Evolutionary conservation across 1,140 invertebrate species (phyloP).

Genomic region (Drosophila leontia): DNA sequence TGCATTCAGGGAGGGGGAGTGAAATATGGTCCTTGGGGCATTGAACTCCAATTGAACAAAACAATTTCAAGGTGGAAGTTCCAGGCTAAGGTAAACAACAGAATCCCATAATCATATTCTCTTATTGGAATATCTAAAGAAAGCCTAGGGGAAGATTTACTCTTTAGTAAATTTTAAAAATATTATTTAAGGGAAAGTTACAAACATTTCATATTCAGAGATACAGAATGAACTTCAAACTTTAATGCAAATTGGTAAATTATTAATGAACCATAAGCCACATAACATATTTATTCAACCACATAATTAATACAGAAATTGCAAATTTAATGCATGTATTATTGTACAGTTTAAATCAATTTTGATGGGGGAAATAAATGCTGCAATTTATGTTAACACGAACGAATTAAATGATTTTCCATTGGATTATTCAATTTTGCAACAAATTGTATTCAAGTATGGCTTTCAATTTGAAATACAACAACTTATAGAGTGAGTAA

Average conservation of each 20-base stretch:
- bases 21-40: conserved; percentile 7
- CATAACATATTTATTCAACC: background rate
- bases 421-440: background rate
- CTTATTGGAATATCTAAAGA: conserved; percentile 1
- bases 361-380: background rate
- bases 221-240: too few species aligned
- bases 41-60: conserved; percentile 24
- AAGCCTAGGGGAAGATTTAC: background rate
- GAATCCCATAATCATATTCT: conserved; percentile 26
- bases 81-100: conserved; percentile 18
- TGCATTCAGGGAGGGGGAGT: background rate
- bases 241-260: background rate
- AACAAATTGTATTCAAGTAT: background rate
- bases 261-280: background rate
- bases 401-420: conserved; percentile 1
- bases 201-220: background rate
- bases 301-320: background rate
- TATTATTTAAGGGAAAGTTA: background rate
- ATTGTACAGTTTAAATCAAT: conserved; percentile 1
- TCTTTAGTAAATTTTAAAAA: too few species aligned
- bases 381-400: background rate
- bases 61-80: conserved; percentile 33
- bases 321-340: background rate
- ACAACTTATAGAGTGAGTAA: background rate
- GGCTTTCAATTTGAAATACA: background rate